Base-by-base conservation (phyloP, 2,113 vertebrate genomes). In the Elaphurus davidianus region DNA sequence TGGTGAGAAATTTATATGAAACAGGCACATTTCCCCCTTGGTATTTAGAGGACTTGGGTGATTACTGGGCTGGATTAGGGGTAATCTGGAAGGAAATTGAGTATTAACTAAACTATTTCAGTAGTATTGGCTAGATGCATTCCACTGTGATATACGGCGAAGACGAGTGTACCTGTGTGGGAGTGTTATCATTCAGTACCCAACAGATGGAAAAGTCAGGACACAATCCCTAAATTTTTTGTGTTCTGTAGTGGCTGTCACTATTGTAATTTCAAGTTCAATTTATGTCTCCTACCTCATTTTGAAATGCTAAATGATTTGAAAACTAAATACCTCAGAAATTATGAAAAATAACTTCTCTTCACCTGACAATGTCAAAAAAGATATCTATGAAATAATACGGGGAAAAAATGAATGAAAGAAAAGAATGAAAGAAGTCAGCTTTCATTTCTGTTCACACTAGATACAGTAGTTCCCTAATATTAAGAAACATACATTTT, bases 281-380 rank as follows among this genome's bases (percentile, higher is more conserved):
- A 55, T 67, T 92, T 90, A 50, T 74, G 54, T 23, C 4, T 86
- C 79, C 60, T 90, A 55, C 30, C 30, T 97, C 59, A 92, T 96
- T 96, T 85, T 97, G 59, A 96, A 82, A 33, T 76, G 74, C 25
- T 86, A 92, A 98, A 36, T 94, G 62, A 87, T 81, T 82, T 92
- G 47, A 90, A 96, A 97, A 95, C 79, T 76, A 95, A 87, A 96
- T 91, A 76, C 40, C 84, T 64, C 33, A 76, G 64, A 92, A 95
- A 85, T 89, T 12, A 50, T 84, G 7, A 89, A 93, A 96, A 92
- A 21, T 1, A 10, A 9, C 30, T 94, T 67, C 28, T 96, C 55
- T 71, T 83, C 12, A 94, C 54, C 1, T 90, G 50, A 86, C 21
- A 52, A 10, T 81, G 50, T 74, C n/a, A 94, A 79, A 97, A 95